A percentile compares a stretch with the other conserved stretches of the same genome.
phyloP scores from a whole-genome alignment of 2,797 vertebrate species.

The Lemur catta region DNA sequence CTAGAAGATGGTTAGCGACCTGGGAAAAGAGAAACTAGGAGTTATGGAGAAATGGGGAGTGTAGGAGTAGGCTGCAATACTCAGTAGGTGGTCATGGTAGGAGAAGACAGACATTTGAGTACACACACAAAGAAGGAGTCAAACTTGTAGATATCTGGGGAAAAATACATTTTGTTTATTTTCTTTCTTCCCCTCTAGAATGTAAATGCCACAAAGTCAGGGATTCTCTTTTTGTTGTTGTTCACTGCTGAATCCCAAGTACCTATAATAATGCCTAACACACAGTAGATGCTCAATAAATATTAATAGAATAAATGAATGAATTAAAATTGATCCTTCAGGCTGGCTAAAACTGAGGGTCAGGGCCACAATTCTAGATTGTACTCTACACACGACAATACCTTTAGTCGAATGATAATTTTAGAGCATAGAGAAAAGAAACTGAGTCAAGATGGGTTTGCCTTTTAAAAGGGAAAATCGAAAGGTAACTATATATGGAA shows the following conservation, averaged over 20 bases:
- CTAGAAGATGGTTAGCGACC: neutral
- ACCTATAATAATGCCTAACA: neutral
- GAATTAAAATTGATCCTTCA: neutral
- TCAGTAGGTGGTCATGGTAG: neutral
- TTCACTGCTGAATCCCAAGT: neutral
- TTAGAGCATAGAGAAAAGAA: neutral
- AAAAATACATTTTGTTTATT: neutral
- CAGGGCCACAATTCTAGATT: neutral
- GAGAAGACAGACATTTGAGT: neutral
- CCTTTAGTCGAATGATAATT: neutral
- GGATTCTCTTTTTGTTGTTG: neutral
- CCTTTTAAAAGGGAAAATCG: neutral
- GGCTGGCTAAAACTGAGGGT: neutral
- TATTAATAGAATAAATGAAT: neutral
- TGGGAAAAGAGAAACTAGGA: neutral
- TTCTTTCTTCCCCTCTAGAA: neutral
- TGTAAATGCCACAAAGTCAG: neutral
- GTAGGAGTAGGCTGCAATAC: neutral
- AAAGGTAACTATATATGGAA: neutral
- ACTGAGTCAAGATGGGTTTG: neutral
- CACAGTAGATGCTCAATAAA: neutral
- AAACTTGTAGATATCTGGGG: neutral
- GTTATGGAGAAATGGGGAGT: rapidly evolving
- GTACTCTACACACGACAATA: neutral
- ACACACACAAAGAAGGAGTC: neutral